Conservation (phyloP, 2,797 vertebrate genomes). For the Gymnothorax reevesii region DNA sequence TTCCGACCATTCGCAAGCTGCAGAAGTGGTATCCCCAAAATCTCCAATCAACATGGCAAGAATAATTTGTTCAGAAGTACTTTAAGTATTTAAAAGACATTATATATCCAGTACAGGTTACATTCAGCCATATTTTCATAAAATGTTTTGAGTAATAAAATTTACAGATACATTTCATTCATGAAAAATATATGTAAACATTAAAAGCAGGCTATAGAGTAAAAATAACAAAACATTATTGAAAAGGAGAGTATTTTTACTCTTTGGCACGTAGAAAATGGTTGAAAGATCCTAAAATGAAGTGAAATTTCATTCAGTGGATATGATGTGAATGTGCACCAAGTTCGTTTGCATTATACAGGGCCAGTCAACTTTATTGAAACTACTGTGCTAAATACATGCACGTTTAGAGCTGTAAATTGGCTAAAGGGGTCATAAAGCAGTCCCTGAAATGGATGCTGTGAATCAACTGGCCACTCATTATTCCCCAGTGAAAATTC, state of each 20-base stretch:
- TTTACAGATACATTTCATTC: neutral
- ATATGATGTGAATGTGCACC: neutral
- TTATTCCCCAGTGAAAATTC: neutral
- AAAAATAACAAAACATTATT: neutral
- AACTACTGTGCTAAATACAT: too few species aligned
- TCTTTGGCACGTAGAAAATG: neutral
- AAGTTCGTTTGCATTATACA: neutral
- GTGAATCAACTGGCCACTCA: neutral
- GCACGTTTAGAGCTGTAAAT: too few species aligned
- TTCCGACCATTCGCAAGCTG: neutral
- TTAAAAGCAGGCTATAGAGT: neutral
- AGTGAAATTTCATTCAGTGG: neutral
- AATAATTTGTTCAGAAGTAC: neutral
- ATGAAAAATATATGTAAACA: neutral
- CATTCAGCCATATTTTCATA: neutral
- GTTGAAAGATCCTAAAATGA: neutral
- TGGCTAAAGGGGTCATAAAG: neutral
- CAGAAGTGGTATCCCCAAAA: neutral
- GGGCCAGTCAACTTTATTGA: too few species aligned
- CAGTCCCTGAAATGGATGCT: neutral
- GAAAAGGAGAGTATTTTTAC: neutral
- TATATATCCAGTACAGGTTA: neutral
- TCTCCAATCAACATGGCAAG: neutral
- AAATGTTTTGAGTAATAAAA: neutral
- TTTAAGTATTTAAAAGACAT: neutral